Percentiles rank a stretch among this genome's conserved stretches.
These are phyloP conservation scores for Tretioscincus oriximinensis DNA, from an alignment of 2,113 vertebrate genomes.

Conservation along the genomic window DNA sequence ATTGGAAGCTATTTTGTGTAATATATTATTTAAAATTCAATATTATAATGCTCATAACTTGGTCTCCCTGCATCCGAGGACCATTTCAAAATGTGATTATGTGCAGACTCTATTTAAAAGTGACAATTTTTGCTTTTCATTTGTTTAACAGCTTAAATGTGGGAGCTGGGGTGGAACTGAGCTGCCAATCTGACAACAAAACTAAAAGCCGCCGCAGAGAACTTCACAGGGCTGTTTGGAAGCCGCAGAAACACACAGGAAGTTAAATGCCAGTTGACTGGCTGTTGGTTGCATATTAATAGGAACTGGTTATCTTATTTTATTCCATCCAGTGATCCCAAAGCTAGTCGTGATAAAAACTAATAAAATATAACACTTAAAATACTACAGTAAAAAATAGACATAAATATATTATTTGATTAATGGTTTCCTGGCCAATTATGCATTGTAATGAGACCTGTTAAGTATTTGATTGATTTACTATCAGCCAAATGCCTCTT, in stretches of 20 bases:
- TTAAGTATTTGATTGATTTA: too few relatives aligned
- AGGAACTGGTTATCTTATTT: neutral
- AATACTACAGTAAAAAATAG: too few relatives aligned
- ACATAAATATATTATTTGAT: too few relatives aligned
- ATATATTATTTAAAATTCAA: conserved; percentile 86
- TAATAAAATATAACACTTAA: too few relatives aligned
- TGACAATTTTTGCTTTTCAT: conserved; percentile 81
- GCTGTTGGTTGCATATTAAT: neutral
- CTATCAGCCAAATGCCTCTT: too few relatives aligned
- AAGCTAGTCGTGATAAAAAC: too few relatives aligned
- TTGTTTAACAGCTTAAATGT: conserved; percentile 74
- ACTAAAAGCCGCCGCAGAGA: conserved; percentile 54
- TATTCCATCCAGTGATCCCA: too few relatives aligned
- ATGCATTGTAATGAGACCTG: too few relatives aligned
- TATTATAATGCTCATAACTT: conserved; percentile 78
- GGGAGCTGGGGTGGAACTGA: conserved; percentile 73
- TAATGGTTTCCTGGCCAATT: too few relatives aligned
- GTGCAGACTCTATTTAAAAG: conserved; percentile 74
- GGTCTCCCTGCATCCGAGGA: conserved; percentile 64
- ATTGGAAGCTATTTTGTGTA: conserved; percentile 79
- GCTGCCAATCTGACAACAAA: conserved; percentile 65
- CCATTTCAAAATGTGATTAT: conserved; percentile 76
- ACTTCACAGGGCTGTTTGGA: conserved; percentile 57
- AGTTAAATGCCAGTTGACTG: neutral
- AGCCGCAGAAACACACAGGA: conserved; percentile 29